Conservation (phyloP, 2,888 invertebrate genomes). For the Euphydryas editha region DNA sequence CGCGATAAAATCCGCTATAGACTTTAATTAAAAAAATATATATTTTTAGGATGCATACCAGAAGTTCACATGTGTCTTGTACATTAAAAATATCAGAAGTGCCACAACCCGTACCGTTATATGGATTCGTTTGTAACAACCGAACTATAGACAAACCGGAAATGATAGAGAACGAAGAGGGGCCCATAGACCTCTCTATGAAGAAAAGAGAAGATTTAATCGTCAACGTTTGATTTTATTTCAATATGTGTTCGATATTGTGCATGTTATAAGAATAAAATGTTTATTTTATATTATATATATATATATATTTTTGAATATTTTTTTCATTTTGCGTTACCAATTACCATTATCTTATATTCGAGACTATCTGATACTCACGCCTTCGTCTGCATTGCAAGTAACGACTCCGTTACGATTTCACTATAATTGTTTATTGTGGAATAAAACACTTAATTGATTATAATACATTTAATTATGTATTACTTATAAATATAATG, state of each 20-base stretch:
- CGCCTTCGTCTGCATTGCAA: too few relatives aligned
- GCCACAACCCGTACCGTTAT: constrained; percentile 54
- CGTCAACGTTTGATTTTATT: constrained; percentile 13
- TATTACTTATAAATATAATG: too few relatives aligned
- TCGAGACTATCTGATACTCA: too few relatives aligned
- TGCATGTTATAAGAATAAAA: constrained; percentile 21
- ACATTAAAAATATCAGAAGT: constrained; percentile 35
- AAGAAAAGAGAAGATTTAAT: constrained; percentile 41
- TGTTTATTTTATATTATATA: constrained; percentile 3
- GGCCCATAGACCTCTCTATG: constrained; percentile 67
- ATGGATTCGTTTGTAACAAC: constrained; percentile 62
- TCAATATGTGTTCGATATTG: constrained; percentile 16
- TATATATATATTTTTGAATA: too few relatives aligned
- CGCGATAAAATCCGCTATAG: too few relatives aligned
- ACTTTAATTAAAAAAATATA: too few relatives aligned
- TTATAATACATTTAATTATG: too few relatives aligned
- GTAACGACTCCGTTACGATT: too few relatives aligned
- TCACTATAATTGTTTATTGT: too few relatives aligned
- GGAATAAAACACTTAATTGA: too few relatives aligned
- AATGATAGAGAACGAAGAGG: constrained; percentile 36
- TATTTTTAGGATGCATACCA: constrained; percentile 55
- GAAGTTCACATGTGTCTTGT: constrained; percentile 46
- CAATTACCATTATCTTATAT: too few relatives aligned
- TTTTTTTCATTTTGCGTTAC: too few relatives aligned
- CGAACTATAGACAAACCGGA: constrained; percentile 24